A percentile compares a stretch with the other conserved stretches of the same genome.
These are phyloP conservation scores for Forficula auricularia DNA, from an alignment of 1,140 invertebrate genomes.

Conservation along the genomic window DNA sequence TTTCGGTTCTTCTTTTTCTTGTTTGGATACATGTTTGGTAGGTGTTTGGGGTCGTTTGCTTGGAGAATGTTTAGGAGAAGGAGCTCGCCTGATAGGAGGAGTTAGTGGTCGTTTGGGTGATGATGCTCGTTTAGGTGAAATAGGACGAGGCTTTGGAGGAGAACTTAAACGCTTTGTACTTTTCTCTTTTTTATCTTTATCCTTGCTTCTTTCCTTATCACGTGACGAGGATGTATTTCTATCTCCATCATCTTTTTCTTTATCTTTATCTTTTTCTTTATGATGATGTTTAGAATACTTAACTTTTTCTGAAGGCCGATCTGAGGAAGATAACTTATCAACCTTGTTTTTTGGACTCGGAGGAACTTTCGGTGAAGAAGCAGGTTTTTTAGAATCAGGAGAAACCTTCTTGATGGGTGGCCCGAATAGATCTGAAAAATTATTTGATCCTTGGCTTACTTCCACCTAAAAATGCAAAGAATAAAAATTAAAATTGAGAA, in stretches of 20 bases:
- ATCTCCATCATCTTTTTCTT: not conserved
- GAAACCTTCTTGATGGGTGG: constrained; percentile 52
- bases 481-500: not conserved
- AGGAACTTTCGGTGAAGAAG: constrained; percentile 25
- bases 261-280: constrained; percentile 17
- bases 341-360: constrained; percentile 39
- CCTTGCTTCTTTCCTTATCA: constrained; percentile 21
- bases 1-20: too few relatives aligned
- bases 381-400: constrained; percentile 35
- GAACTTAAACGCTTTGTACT: constrained; percentile 36
- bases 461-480: not conserved
- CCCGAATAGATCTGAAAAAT: constrained; percentile 63
- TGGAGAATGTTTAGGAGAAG: constrained; percentile 19
- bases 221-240: constrained; percentile 1
- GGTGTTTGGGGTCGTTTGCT: too few relatives aligned
- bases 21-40: too few relatives aligned
- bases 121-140: constrained; percentile 25
- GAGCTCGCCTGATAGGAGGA: constrained; percentile 26
- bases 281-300: constrained; percentile 27
- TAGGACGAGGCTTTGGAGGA: constrained; percentile 19
- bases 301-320: constrained; percentile 31
- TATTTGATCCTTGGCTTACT: constrained; percentile 29
- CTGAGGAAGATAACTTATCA: constrained; percentile 31
- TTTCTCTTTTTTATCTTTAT: constrained; percentile 29
- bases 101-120: constrained; percentile 39